These are phyloP conservation scores for Nomada ferruginata DNA, from an alignment of 2,888 invertebrate species.

Conservation along the genomic window DNA sequence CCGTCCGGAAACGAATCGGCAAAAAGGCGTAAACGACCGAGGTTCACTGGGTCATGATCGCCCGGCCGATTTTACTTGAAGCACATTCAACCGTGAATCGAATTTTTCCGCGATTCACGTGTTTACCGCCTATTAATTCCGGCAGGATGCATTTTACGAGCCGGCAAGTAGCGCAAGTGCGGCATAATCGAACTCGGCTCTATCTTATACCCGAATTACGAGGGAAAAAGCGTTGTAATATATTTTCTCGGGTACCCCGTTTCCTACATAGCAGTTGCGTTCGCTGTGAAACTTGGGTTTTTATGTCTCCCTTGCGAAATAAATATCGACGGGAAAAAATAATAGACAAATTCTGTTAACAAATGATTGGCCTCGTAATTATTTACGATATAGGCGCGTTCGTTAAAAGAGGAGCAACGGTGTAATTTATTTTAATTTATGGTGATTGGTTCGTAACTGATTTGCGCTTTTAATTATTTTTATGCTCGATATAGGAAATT, in stretches of 20 bases:
- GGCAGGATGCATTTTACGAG: slow-evolving; percentile 43
- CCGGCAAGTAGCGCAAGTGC: slow-evolving; percentile 25
- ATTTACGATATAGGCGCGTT: too few species aligned
- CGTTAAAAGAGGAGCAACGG: too few species aligned
- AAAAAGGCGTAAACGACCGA: slow-evolving; percentile 3
- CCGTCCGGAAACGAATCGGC: not conserved
- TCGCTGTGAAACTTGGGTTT: not conserved
- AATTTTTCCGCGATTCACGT: slow-evolving; percentile 36
- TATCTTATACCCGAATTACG: slow-evolving; percentile 35
- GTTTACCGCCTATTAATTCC: slow-evolving; percentile 45
- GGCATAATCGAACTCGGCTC: slow-evolving; percentile 15
- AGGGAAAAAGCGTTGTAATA: slow-evolving; percentile 1
- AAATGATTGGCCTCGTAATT: not conserved
- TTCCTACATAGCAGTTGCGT: not conserved
- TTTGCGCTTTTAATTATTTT: too few species aligned
- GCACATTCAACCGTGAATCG: slow-evolving; percentile 1
- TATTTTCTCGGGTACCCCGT: not conserved
- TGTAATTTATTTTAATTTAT: too few species aligned
- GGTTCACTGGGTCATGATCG: slow-evolving; percentile 21
- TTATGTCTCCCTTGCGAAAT: not conserved
- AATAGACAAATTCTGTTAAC: not conserved
- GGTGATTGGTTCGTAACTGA: too few species aligned
- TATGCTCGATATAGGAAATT: too few species aligned
- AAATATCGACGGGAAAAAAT: not conserved
- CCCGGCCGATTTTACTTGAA: slow-evolving; percentile 2